Conservation (phyloP, 2,888 invertebrate species). For the Lymantria dispar region DNA sequence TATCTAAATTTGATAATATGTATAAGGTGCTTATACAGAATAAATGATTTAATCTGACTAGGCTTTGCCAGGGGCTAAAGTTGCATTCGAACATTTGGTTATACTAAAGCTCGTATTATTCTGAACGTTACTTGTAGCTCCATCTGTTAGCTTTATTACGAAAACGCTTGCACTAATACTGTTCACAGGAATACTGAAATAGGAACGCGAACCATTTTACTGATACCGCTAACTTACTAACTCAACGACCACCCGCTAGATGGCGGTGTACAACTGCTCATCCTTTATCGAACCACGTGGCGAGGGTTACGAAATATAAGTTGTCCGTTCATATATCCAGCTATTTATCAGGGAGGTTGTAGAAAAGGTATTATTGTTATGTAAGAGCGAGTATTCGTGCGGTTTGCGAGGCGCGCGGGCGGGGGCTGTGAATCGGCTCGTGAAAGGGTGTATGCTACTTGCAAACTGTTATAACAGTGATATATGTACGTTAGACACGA, state of each 20-base stretch:
- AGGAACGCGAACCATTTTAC: conserved; percentile 24
- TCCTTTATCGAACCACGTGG: conserved; percentile 77
- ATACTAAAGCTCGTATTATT: background rate
- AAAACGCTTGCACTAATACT: conserved; percentile 1
- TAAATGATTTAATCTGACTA: too few species aligned
- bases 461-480: conserved; percentile 66
- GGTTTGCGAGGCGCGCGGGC: conserved; percentile 66
- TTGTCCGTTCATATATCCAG: conserved; percentile 20
- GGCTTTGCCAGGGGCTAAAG: too few species aligned
- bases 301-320: conserved; percentile 32
- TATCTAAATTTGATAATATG: too few species aligned
- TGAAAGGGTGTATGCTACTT: conserved; percentile 66
- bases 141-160: conserved; percentile 43
- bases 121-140: conserved; percentile 42
- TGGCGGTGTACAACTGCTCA: conserved; percentile 52
- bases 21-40: too few species aligned
- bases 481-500: conserved; percentile 61
- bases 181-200: conserved; percentile 10
- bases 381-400: conserved; percentile 75
- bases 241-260: conserved; percentile 61
- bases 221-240: conserved; percentile 23
- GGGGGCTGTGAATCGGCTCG: conserved; percentile 45
- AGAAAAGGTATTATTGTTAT: conserved; percentile 74
- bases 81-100: background rate
- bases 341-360: conserved; percentile 45